Base-by-base conservation (phyloP, 64 coral and sea anemone species). In the Hydrozoanthus tunicans region DNA sequence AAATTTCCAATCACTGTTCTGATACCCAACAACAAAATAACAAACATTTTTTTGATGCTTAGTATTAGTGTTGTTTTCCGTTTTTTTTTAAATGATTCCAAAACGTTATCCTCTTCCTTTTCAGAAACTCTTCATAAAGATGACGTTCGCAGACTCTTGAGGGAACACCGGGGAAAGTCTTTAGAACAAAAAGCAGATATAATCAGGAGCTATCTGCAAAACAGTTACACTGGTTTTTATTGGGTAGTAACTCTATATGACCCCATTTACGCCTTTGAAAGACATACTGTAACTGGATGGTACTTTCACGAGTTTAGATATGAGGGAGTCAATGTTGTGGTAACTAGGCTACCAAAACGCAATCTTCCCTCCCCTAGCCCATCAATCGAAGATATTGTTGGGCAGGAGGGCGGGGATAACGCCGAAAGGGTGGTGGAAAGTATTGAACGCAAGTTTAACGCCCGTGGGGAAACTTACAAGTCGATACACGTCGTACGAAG, bases 221-320 rank as follows among this genome's bases (percentile, higher is more conserved):
- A 23, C 24, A 51, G 2, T 58, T 81, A 81, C 59, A 54, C 79
- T n/a, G 59, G 2, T 13, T 17, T 23, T 58, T 81, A 51, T 58
- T 81, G 79, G 79, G 79, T 81, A 56, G 79, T 81, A 6, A 81
- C 79, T 0, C 51, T 81, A 7, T 81, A 81, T 64, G 82, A 85
- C 15, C 61, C 60, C 13, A 62, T 85, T 20, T 51, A 14, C 6
- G 11, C 9, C 10, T 85, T 52, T 85, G 5, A 14, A 14, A 64
- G 2, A 4, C 82, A 85, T 59, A 9, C 81, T 32, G 27, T 84
- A 7, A 26, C 6, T 27, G 70, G 69, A 10, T 7, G 1, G 8
- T 55, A 24, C 26, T 43, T 76, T 12, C 27, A 58, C 85, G 75
- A 75, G 55, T 71, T 74, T 11, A 74, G 85, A 59, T 68, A 75